Conservation (phyloP, 2,113 vertebrate species). For the Galbula dea region DNA sequence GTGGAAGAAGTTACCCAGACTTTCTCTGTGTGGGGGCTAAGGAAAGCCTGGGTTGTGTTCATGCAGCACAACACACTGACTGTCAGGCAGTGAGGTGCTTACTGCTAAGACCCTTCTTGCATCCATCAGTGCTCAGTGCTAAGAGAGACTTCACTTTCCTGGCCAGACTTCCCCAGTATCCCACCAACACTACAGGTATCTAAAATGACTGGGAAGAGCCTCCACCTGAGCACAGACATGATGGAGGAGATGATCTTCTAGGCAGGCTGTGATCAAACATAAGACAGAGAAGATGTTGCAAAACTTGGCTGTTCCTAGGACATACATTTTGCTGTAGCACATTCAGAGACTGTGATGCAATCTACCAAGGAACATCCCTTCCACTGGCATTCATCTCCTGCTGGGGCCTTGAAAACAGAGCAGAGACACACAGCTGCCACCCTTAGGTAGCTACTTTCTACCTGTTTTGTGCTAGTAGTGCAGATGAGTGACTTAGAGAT, state of each 20-base stretch:
- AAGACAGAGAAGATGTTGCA: neutral
- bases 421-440: neutral
- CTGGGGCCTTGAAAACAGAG: neutral
- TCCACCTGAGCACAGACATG: neutral
- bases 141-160: neutral
- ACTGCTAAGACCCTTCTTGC: neutral
- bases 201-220: neutral
- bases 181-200: too few species aligned
- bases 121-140: neutral
- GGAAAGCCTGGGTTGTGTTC: neutral
- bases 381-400: neutral
- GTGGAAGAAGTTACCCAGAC: neutral
- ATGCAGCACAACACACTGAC: neutral
- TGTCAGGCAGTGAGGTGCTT: neutral
- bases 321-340: neutral
- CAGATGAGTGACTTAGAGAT: neutral
- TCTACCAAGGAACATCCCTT: neutral
- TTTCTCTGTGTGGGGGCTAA: neutral
- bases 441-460: neutral
- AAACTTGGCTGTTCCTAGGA: neutral
- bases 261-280: neutral
- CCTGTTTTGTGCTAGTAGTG: neutral
- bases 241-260: neutral
- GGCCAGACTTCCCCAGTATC: neutral
- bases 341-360: neutral